These are phyloP conservation scores for Orientallactaga sibirica DNA, from an alignment of 2,797 vertebrate species.

Conservation along the genomic window DNA sequence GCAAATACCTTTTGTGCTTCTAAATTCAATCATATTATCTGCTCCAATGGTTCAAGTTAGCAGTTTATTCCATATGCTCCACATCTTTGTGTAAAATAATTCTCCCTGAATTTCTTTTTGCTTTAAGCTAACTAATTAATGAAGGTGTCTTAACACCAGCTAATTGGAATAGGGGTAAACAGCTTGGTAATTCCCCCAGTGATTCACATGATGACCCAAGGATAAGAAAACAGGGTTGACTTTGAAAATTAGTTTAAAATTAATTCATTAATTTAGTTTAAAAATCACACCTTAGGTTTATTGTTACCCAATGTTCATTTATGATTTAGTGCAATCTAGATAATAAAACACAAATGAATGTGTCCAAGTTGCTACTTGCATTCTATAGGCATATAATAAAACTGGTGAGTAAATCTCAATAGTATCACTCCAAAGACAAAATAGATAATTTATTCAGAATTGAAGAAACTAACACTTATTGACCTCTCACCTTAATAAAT, in stretches of 20 bases:
- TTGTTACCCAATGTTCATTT: neutral
- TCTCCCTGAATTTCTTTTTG: conserved; percentile 47
- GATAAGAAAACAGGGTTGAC: neutral
- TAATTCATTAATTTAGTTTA: conserved; percentile 34
- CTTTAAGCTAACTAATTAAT: conserved; percentile 31
- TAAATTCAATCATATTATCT: conserved; percentile 68
- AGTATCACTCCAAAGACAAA: conserved; percentile 3
- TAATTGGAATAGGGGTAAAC: neutral
- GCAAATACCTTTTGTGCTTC: conserved; percentile 53
- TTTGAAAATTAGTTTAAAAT: conserved; percentile 40
- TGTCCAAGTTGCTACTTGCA: neutral
- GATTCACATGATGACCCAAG: neutral
- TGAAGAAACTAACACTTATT: neutral
- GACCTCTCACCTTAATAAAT: neutral
- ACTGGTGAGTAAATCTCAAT: neutral
- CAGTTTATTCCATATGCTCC: conserved; percentile 63
- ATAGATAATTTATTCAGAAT: conserved; percentile 17
- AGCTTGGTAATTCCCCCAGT: neutral
- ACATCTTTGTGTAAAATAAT: conserved; percentile 62
- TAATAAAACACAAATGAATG: neutral
- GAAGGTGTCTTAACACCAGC: neutral
- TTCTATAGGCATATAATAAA: neutral
- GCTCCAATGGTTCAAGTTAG: conserved; percentile 33
- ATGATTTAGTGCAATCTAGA: neutral
- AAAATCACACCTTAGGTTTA: neutral